phyloP scores from a whole-genome alignment of 1,140 invertebrate species.

The Chironomus tepperi region DNA sequence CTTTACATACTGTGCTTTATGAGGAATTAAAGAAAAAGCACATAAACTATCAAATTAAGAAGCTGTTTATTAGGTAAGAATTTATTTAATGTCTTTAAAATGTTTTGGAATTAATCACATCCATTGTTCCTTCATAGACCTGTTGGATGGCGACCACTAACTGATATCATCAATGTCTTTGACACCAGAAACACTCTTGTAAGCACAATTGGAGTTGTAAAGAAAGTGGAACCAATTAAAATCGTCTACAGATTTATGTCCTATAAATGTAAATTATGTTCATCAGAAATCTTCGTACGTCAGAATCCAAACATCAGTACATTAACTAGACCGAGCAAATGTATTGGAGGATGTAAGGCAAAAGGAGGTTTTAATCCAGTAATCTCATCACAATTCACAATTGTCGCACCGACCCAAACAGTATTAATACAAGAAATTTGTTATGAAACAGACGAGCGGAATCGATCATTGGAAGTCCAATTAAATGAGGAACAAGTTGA shows the following conservation, averaged over 20 bases:
- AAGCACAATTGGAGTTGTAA: constrained; percentile 53
- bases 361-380: constrained; percentile 32
- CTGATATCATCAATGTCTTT: constrained; percentile 37
- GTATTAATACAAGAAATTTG: constrained; percentile 34
- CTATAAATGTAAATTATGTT: neutral
- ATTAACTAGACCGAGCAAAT: constrained; percentile 30
- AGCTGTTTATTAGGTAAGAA: neutral
- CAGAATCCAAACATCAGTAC: constrained; percentile 25
- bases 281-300: neutral
- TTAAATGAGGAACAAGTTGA: constrained; percentile 80
- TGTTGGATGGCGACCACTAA: constrained; percentile 71
- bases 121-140: constrained; percentile 29
- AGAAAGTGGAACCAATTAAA: constrained; percentile 30
- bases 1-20: constrained; percentile 50
- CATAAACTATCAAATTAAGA: too few species aligned
- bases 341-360: constrained; percentile 31
- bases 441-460: constrained; percentile 64
- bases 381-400: constrained; percentile 33
- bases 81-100: neutral
- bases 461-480: constrained; percentile 80
- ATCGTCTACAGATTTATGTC: neutral
- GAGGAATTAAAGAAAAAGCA: constrained; percentile 27
- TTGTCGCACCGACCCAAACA: constrained; percentile 31
- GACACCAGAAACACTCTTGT: constrained; percentile 32
- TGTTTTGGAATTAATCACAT: constrained; percentile 29